A percentile compares a stretch with the other conserved stretches of the same genome.
Conservation (phyloP, 2,797 vertebrate genomes). For the Lycodopsis pacificus region DNA sequence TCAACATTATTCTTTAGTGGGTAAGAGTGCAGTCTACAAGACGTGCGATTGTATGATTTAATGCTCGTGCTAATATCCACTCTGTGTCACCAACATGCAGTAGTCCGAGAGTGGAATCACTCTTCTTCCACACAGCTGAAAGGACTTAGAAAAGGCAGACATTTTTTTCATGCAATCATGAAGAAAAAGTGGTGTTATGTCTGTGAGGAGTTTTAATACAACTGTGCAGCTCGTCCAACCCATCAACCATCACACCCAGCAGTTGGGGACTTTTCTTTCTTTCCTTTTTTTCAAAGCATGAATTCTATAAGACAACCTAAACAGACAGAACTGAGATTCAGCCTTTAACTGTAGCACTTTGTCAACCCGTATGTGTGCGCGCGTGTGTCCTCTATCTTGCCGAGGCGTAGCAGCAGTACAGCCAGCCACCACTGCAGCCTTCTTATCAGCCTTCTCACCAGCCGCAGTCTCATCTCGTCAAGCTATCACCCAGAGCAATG, state of each 20-base stretch:
- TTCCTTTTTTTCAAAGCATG: conserved; percentile 24
- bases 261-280: conserved; percentile 4
- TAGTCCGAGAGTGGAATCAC: not conserved
- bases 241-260: not conserved
- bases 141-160: not conserved
- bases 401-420: conserved; percentile 64
- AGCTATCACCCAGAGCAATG: conserved; percentile 81
- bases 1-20: not conserved
- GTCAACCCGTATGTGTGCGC: conserved; percentile 41
- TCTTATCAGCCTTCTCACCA: conserved; percentile 81
- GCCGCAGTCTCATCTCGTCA: conserved; percentile 78
- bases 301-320: conserved; percentile 31
- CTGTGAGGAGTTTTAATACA: not conserved
- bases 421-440: conserved; percentile 68
- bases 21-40: not conserved
- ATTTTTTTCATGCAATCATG: not conserved
- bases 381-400: conserved; percentile 65
- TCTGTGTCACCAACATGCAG: not conserved
- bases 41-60: not conserved
- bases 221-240: not conserved
- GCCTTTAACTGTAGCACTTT: conserved; percentile 32
- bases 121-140: not conserved
- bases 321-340: conserved; percentile 45
- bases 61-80: not conserved
- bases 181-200: not conserved